Percentiles rank a stretch among this genome's conserved stretches.
phyloP scores from a whole-genome alignment of 2,113 vertebrate genomes.

The Lipophrys pholis region DNA sequence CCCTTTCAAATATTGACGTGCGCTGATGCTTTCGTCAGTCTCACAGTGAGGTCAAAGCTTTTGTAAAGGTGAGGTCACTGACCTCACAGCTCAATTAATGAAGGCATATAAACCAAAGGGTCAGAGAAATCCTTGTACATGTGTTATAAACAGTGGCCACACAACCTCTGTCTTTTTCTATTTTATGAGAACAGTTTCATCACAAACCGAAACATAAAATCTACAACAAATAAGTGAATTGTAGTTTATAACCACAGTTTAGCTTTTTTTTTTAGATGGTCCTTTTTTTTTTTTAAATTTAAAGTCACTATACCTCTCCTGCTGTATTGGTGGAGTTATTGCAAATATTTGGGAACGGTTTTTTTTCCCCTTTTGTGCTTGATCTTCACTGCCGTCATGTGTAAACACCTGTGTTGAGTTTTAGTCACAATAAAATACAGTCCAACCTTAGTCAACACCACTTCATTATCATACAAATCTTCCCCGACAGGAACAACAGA shows the following conservation, averaged over 20 bases:
- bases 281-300: too few relatives aligned
- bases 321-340: too few relatives aligned
- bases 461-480: background rate
- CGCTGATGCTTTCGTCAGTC: background rate
- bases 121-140: background rate
- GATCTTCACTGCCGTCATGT: background rate
- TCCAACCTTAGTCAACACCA: background rate
- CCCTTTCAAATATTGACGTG: background rate
- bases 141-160: too few relatives aligned
- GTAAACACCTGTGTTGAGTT: background rate
- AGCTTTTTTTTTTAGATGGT: too few relatives aligned
- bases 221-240: too few relatives aligned
- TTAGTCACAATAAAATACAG: background rate
- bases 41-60: slow-evolving; percentile 66
- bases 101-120: slow-evolving; percentile 34
- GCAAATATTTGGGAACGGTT: too few relatives aligned
- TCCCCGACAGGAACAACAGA: background rate
- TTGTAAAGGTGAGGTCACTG: slow-evolving; percentile 61
- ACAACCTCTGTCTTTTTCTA: too few relatives aligned
- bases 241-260: too few relatives aligned
- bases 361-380: too few relatives aligned
- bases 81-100: slow-evolving; percentile 55
- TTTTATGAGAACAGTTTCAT: too few relatives aligned
- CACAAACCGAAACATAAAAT: too few relatives aligned
- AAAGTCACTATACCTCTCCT: too few relatives aligned